Base-by-base conservation (phyloP, 2,797 vertebrate species). In the Catostomus latipinnis region DNA sequence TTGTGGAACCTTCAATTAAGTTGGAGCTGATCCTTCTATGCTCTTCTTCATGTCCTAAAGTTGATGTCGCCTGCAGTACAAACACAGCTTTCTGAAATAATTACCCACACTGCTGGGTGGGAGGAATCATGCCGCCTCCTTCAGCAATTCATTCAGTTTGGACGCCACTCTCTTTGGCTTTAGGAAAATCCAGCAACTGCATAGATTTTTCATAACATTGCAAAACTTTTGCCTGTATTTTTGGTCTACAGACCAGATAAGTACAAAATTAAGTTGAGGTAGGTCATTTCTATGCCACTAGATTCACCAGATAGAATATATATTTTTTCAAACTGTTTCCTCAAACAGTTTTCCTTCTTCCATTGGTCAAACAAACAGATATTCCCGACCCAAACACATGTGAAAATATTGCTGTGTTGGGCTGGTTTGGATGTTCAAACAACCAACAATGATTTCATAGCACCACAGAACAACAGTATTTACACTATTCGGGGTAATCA, bases 161-260 rank as follows among this genome's bases (percentile, higher is more conserved):
- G 58, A 74, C 12, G 43, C 49, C 54, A 75, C 60, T 67, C 34
- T 43, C 57, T 74, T 69, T 70, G 46, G 18, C 50, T 48, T 72
- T 82, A 22, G 71, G 65, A 61, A 74, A 82, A 78, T 76, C 78
- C 73, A 69, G 70, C 53, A 71, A 57, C 16, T 61, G 60, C 78
- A 50, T 60, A 52, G 56, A 50, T 60, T 74, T 73, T 66, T 43
- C 58, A 58, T 22, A 45, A 66, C 61, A 70, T 54, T 45, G n/a
- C 22, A 43, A 53, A 65, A 66, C 18, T 58, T 16, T 16, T 48
- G 49, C 57, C 18, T 14, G 65, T 61, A 43, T 71, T 71, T 76
- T 6, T 62, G 18, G 10, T 54, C 13, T 60, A n/a, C 9, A 48
- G 45, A 56, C 34, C 4, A 34, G 34, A 34, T 34, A 34, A 34